phyloP scores from a whole-genome alignment of 2,888 invertebrate genomes.

The Papilio gigon region DNA sequence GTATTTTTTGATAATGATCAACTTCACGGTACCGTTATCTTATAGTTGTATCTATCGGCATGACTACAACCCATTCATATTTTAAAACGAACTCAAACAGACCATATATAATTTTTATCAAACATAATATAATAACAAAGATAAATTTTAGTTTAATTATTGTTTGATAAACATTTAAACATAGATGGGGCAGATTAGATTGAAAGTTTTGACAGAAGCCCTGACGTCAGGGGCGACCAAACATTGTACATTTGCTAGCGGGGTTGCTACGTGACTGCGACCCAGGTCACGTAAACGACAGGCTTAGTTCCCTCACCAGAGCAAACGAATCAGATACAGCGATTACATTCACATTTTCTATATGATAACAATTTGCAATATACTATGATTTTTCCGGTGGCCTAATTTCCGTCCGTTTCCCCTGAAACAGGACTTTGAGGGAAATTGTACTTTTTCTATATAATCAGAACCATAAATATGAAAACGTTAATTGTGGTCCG shows the following conservation, averaged over 20 bases:
- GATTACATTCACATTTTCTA: slow-evolving; percentile 1
- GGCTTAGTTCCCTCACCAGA: slow-evolving; percentile 6
- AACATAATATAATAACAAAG: not conserved
- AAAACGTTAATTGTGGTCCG: no score
- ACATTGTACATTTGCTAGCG: slow-evolving; percentile 7
- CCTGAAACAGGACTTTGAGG: no score
- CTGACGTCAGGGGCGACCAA: not conserved
- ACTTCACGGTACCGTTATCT: no score
- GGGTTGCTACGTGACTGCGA: slow-evolving; percentile 1
- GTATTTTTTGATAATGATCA: no score
- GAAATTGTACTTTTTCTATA: no score
- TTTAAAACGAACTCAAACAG: not conserved
- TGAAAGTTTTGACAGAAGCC: slow-evolving; percentile 1
- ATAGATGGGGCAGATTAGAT: not conserved
- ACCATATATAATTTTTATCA: not conserved
- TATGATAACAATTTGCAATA: not conserved
- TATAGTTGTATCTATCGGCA: no score
- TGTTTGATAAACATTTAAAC: not conserved
- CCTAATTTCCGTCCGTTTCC: no score
- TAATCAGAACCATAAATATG: no score
- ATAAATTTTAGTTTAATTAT: not conserved
- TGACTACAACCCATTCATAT: no score
- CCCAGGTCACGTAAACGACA: not conserved
- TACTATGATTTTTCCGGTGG: not conserved
- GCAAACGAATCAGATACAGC: slow-evolving; percentile 3